Percentiles rank a stretch among this genome's conserved stretches.
These are phyloP conservation scores for Atta texana DNA, from an alignment of 1,140 invertebrate species.

Conservation along the genomic window DNA sequence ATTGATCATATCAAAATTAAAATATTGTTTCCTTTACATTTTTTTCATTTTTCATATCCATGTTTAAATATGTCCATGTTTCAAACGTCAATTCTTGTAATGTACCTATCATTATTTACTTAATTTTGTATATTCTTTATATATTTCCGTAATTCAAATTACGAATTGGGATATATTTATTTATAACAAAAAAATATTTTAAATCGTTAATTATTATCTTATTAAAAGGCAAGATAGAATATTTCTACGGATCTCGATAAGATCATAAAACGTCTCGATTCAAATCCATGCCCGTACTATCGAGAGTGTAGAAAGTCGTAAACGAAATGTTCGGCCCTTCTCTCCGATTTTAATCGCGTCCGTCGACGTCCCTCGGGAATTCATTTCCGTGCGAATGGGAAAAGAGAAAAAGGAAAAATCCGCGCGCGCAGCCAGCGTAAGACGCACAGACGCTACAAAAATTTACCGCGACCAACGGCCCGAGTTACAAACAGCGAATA, in stretches of 20 bases:
- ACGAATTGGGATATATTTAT: neutral
- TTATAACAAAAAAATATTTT: neutral
- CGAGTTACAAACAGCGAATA: conserved; percentile 31
- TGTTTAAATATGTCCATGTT: neutral
- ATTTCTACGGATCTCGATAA: conserved; percentile 7
- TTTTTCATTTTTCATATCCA: neutral
- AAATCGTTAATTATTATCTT: conserved; percentile 38
- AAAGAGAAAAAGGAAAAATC: conserved; percentile 47
- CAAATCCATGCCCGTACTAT: conserved; percentile 43
- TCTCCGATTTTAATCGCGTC: conserved; percentile 58
- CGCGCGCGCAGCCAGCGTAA: neutral
- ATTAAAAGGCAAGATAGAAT: conserved; percentile 1
- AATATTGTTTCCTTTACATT: neutral
- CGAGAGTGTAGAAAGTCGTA: conserved; percentile 43
- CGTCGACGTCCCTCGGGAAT: conserved; percentile 45
- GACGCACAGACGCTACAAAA: conserved; percentile 21
- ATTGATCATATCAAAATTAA: neutral
- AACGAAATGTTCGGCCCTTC: conserved; percentile 53
- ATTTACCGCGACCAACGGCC: conserved; percentile 46
- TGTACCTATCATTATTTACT: neutral
- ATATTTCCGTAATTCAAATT: neutral
- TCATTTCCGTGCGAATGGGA: conserved; percentile 64
- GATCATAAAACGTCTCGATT: conserved; percentile 54
- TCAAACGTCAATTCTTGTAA: neutral
- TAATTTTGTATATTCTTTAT: neutral